Percentiles rank a stretch among this genome's conserved stretches.
Evolutionary conservation across 1,140 invertebrate genomes (phyloP).

Genomic region (Bombus pyrosoma): DNA sequence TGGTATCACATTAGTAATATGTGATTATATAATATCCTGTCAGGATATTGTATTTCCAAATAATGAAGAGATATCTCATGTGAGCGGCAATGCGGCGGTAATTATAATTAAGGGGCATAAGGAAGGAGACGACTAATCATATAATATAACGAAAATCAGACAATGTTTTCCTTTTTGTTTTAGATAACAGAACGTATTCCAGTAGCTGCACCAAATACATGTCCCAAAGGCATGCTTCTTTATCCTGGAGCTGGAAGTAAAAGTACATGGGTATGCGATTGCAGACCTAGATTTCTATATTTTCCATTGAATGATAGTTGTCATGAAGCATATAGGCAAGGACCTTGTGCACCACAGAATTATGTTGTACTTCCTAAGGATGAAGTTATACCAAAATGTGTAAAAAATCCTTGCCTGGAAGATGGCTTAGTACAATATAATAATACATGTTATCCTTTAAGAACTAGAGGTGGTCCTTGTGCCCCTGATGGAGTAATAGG

Average conservation of each 20-base stretch:
- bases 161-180: background rate
- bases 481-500: conserved; percentile 51
- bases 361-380: conserved; percentile 83
- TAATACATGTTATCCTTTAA: conserved; percentile 82
- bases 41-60: conserved; percentile 71
- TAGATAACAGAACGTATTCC: conserved; percentile 77
- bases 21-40: conserved; percentile 40
- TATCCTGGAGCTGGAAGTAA: conserved; percentile 84
- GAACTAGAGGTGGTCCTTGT: conserved; percentile 78
- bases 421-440: conserved; percentile 82
- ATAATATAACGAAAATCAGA: background rate
- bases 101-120: conserved; percentile 30
- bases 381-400: conserved; percentile 84
- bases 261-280: conserved; percentile 87
- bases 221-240: conserved; percentile 84
- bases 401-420: conserved; percentile 83
- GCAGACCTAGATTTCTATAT: conserved; percentile 85
- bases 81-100: conserved; percentile 62
- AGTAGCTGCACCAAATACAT: conserved; percentile 83
- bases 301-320: conserved; percentile 85
- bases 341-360: conserved; percentile 84
- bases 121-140: background rate
- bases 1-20: conserved; percentile 42
- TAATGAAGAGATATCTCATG: conserved; percentile 53
- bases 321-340: conserved; percentile 84